Evolutionary conservation across 2,113 vertebrate genomes (phyloP), one percentile per base, ranked within the genome.

Genomic region (Capreolus pygargus): DNA sequence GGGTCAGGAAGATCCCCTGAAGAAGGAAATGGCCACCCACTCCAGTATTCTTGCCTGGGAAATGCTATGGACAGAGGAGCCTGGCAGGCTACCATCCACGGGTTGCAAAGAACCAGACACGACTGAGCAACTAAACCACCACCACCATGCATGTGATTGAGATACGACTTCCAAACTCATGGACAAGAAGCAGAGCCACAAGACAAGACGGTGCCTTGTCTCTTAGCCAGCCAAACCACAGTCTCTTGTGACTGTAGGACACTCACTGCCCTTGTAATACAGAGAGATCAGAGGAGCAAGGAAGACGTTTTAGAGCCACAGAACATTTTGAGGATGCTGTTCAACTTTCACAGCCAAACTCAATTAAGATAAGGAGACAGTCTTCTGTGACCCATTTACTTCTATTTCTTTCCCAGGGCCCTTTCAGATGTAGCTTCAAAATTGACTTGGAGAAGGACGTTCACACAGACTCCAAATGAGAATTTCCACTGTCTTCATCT

Each of bases 361-460:
- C 19, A 91, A 33, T 30, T n/a, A 89, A 60, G 60, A 55, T 9
- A 30, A 39, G 1, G 14, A 47, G 50, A 6, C 1, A 0, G 0
- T 8, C 76, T 76, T 33, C 70, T 17, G 21, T 1, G 50, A 28
- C 39, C 9, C 30, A 19, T 16, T 33, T 50, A 0, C 58, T 45
- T 45, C 78, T 27, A 0, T 2, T 23, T 23, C 14, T 47, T 5
- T 21, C 81, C 21, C 8, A 0, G 16, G 0, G 47, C 1, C 50
- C 45, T 33, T 23, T 55, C 13, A 54, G 7, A 30, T 23, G 33
- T 2, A 7, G 23, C 4, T 14, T 33, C 39, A 91, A 54, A 61
- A 2, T 54, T 7, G 55, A 13, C 9, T 16, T 6, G 6, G 55
- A 54, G 64, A 54, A 54, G 85, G 19, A 7, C 6, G 3, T 28